A percentile compares a stretch with the other conserved stretches of the same genome.
phyloP scores from a whole-genome alignment of 1,140 invertebrate genomes.

The Mamestra configurata region DNA sequence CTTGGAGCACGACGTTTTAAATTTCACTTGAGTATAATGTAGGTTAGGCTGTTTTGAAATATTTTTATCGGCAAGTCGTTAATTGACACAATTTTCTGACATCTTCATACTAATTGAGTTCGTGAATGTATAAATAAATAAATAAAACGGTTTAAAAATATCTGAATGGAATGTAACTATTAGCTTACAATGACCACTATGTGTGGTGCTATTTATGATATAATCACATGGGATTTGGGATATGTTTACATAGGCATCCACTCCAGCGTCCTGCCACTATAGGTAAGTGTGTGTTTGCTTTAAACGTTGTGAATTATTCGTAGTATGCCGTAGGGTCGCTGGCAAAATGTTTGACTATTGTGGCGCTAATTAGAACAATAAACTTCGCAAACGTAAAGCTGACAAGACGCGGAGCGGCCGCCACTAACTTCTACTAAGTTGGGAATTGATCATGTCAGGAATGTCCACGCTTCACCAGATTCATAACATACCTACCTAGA shows the following conservation, averaged over 20 bases:
- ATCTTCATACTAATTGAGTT: not conserved
- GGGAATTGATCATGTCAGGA: conserved; percentile 36
- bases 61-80: not conserved
- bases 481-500: not conserved
- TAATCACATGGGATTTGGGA: not conserved
- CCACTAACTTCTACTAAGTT: conserved; percentile 5
- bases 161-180: too few species aligned
- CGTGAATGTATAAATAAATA: not conserved
- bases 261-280: not conserved
- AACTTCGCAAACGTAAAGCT: conserved; percentile 30
- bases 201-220: not conserved
- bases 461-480: conserved; percentile 18
- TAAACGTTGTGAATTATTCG: conserved; percentile 22
- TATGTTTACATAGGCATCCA: not conserved
- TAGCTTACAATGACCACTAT: not conserved
- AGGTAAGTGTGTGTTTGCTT: conserved; percentile 3
- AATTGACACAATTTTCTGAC: not conserved
- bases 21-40: not conserved
- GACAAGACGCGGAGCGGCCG: not conserved
- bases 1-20: not conserved
- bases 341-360: conserved; percentile 22
- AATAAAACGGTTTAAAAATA: too few species aligned
- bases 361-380: conserved; percentile 45
- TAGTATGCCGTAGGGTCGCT: conserved; percentile 31
- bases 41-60: not conserved